Percentiles rank a stretch among this genome's conserved stretches.
Evolutionary conservation across 2,888 invertebrate species (phyloP).

Genomic region (Drepana falcataria): DNA sequence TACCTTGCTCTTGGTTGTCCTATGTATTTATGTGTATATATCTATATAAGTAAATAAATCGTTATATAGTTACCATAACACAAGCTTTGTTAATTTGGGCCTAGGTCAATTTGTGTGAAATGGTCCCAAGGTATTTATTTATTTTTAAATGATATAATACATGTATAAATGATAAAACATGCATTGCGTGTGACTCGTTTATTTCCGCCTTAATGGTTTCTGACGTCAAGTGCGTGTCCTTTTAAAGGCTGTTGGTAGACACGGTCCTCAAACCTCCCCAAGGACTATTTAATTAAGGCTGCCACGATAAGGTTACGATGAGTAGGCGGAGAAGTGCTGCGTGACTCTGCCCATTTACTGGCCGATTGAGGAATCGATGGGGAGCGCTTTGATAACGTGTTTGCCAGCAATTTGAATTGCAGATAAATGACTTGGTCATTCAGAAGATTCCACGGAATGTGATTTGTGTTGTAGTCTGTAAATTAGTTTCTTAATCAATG

Average conservation of each 20-base stretch:
- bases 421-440: neutral
- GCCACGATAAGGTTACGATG: constrained; percentile 36
- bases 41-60: too few species aligned
- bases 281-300: constrained; percentile 42
- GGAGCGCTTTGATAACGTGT: constrained; percentile 13
- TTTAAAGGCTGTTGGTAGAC: constrained; percentile 27
- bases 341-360: constrained; percentile 30
- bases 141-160: too few species aligned
- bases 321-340: constrained; percentile 23
- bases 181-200: neutral
- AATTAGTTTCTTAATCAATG: too few species aligned
- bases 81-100: too few species aligned
- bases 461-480: neutral
- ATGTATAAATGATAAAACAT: too few species aligned
- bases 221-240: constrained; percentile 9
- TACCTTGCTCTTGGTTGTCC: too few species aligned
- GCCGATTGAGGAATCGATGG: constrained; percentile 24
- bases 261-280: constrained; percentile 24
- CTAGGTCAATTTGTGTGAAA: too few species aligned
- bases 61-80: too few species aligned
- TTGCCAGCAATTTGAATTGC: constrained; percentile 10
- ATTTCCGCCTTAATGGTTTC: neutral
- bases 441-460: neutral
- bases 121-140: too few species aligned
- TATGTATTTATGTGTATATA: too few species aligned